A percentile compares a stretch with the other conserved stretches of the same genome.
Evolutionary conservation across 2,888 invertebrate species (phyloP).

Genomic region (Polydrusus tereticollis): DNA sequence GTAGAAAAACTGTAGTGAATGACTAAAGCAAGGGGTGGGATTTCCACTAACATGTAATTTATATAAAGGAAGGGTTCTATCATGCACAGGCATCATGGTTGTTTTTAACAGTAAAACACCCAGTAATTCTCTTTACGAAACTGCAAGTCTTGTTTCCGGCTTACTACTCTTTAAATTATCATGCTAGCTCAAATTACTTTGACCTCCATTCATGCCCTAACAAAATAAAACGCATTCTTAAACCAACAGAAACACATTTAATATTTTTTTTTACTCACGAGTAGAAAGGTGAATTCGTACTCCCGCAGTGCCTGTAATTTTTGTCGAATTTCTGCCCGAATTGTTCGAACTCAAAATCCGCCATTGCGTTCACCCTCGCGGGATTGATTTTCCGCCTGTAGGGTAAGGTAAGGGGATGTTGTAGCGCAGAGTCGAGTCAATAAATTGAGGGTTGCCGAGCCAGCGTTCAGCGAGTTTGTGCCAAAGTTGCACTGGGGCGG

Average conservation of each 20-base stretch:
- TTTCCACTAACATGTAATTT: too few species aligned
- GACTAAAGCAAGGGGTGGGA: too few species aligned
- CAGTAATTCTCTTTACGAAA: too few species aligned
- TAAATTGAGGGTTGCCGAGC: not conserved
- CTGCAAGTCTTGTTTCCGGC: too few species aligned
- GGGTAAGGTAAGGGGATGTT: constrained; percentile 39
- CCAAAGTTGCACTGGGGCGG: too few species aligned
- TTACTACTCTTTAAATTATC: not conserved
- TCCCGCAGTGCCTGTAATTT: constrained; percentile 70
- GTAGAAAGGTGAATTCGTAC: constrained; percentile 44
- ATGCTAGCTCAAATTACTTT: not conserved
- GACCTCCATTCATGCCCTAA: not conserved
- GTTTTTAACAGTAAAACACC: too few species aligned
- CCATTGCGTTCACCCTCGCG: constrained; percentile 71
- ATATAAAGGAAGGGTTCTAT: too few species aligned
- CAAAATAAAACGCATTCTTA: not conserved
- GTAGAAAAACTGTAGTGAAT: too few species aligned
- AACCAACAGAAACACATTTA: not conserved
- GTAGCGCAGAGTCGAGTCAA: constrained; percentile 13
- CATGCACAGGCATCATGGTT: too few species aligned
- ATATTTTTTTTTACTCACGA: constrained; percentile 39
- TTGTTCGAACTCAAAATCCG: constrained; percentile 94
- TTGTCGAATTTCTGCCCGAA: constrained; percentile 89
- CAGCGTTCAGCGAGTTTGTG: not conserved
- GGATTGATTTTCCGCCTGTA: constrained; percentile 55